phyloP scores from a whole-genome alignment of 2,113 vertebrate genomes.

The Lepidothrix coronata region DNA sequence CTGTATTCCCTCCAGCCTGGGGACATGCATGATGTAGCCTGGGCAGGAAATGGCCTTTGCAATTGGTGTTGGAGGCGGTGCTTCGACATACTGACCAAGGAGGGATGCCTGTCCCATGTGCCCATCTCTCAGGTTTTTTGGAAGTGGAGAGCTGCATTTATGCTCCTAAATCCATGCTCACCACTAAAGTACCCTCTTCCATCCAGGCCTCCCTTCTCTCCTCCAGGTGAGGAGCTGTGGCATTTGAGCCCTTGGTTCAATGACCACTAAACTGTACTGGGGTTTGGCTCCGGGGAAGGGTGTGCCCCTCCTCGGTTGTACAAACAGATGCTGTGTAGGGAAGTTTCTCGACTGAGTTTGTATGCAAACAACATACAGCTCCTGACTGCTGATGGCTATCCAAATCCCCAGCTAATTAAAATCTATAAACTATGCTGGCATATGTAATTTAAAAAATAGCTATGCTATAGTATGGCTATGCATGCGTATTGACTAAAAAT shows the following conservation, averaged over 20 bases:
- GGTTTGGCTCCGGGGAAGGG: neutral
- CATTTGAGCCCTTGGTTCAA: neutral
- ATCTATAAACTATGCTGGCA: conserved; percentile 40
- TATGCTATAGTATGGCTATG: conserved; percentile 34
- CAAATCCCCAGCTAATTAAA: conserved; percentile 47
- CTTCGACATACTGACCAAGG: neutral
- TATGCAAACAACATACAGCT: conserved; percentile 48
- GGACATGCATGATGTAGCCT: accelerated
- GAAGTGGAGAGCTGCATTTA: neutral
- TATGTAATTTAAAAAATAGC: conserved; percentile 54
- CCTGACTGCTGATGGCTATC: conserved; percentile 37
- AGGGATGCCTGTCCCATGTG: neutral
- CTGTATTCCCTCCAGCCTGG: neutral
- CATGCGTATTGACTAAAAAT: neutral
- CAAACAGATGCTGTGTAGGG: neutral
- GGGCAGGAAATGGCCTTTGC: neutral
- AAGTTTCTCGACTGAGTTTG: neutral
- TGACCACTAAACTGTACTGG: neutral
- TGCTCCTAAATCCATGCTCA: neutral
- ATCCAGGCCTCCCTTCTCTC: neutral
- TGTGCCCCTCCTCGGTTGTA: neutral
- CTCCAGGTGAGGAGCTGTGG: neutral
- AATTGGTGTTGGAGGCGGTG: accelerated
- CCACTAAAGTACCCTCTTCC: neutral
- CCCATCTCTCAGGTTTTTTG: neutral